Base-by-base conservation (phyloP, 2,888 invertebrate species). In the Pristionchus fissidentatus region DNA sequence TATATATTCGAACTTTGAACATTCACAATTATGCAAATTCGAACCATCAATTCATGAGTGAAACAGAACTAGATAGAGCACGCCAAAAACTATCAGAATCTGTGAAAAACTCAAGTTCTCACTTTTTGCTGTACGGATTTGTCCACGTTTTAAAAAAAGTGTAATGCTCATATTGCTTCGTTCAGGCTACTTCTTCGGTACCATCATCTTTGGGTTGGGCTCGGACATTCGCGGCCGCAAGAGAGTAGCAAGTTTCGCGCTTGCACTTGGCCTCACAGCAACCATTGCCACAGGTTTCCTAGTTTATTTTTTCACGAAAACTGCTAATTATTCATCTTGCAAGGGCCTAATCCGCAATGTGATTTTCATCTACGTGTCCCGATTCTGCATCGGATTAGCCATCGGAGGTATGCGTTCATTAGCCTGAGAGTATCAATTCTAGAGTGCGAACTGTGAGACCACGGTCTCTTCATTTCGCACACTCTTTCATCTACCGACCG, bases 191-290 rank as follows among this genome's bases (percentile, higher is more conserved):
- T 49, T 89, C 13, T 87, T 86, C 49, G 88, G 86, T 26, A 91
- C 91, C 3, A 87, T 92, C 77, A 84, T 87, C 7, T 91, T 90
- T 70, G 91, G 91, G n/a, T 86, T 88, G 0, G 75, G 88, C 26
- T 87, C 89, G 7, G 89, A 89, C 84, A 29, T 85, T 22, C 84
- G 88, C 29, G 89, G 89, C 10, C 77, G 89, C 29, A 89, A 88
- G 66, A 86, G 87, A 0, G 84, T 89, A 19, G 87, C 89, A 10
- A 84, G 89, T 38, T 83, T 86, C 22, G 90, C 88, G 5, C 84
- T 91, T n/a, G 83, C 87, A 41, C 84, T 90, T 35, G 91, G 91
- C 49, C 86, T 90, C 43, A 29, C 86, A 2, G 85, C 87, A 83
- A 86, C 87, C 32, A 85, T 89, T 0, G 38, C 41, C 3, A 38